These are phyloP conservation scores for Spilogale gracilis DNA, from an alignment of 2,113 vertebrate species.

Conservation along the genomic window DNA sequence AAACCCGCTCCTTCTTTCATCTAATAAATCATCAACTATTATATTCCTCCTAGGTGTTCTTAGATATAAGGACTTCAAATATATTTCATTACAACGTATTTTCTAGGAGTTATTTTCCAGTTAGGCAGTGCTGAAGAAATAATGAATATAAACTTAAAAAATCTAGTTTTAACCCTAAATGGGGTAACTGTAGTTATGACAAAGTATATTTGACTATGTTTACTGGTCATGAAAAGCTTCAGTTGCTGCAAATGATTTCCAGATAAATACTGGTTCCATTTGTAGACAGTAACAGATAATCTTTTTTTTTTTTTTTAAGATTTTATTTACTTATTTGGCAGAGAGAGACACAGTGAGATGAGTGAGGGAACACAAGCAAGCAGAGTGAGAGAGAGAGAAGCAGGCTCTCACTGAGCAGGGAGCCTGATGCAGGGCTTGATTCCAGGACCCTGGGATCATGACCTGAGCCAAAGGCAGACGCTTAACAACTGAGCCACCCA, in stretches of 20 bases:
- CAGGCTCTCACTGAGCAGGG: too few species aligned
- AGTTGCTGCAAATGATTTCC: background rate
- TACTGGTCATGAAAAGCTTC: background rate
- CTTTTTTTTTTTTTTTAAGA: background rate
- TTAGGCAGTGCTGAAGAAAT: background rate
- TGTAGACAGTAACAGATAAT: background rate
- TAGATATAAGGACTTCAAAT: background rate
- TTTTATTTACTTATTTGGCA: too few species aligned
- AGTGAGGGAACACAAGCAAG: too few species aligned
- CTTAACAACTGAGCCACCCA: too few species aligned
- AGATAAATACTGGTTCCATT: background rate
- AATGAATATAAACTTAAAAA: conserved; percentile 2
- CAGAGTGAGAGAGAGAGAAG: too few species aligned
- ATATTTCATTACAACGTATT: background rate
- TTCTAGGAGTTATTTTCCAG: background rate
- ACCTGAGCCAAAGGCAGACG: too few species aligned
- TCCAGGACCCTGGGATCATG: too few species aligned
- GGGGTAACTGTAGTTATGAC: background rate
- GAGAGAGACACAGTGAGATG: too few species aligned
- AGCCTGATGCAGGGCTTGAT: too few species aligned
- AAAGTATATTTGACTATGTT: background rate
- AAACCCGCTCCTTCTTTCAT: background rate
- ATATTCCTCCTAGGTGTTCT: background rate
- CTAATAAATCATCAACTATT: background rate
- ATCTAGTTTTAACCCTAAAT: conserved; percentile 14